Percentiles rank a stretch among this genome's conserved stretches.
phyloP scores from a whole-genome alignment of 2,888 invertebrate genomes.

The Erebia palarica region DNA sequence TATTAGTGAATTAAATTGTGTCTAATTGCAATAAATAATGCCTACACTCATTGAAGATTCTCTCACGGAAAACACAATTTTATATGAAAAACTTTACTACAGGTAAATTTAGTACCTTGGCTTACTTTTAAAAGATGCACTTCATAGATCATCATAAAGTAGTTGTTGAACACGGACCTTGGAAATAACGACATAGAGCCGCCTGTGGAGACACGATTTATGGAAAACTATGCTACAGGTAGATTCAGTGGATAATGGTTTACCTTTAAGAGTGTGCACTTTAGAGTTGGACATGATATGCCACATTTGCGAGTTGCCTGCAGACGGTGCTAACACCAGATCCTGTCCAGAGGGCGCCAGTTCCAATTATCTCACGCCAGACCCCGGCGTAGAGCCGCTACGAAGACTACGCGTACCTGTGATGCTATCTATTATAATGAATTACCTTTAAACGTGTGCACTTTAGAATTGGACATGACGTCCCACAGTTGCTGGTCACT shows the following conservation, averaged over 20 bases:
- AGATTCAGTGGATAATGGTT: not conserved
- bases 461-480: constrained; percentile 92
- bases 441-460: constrained; percentile 87
- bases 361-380: constrained; percentile 86
- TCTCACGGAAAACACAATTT: too few relatives aligned
- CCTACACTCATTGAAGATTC: too few relatives aligned
- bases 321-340: constrained; percentile 87
- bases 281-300: constrained; percentile 93
- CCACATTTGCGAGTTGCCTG: constrained; percentile 90
- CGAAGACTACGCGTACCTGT: constrained; percentile 84
- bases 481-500: constrained; percentile 92
- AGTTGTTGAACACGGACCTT: too few relatives aligned
- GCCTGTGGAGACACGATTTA: constrained; percentile 83
- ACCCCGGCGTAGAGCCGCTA: constrained; percentile 83
- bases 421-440: too few relatives aligned
- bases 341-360: constrained; percentile 92
- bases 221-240: constrained; percentile 41
- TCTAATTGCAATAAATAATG: too few relatives aligned
- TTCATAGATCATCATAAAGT: too few relatives aligned
- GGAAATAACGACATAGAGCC: constrained; percentile 78
- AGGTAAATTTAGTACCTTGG: too few relatives aligned
- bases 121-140: too few relatives aligned
- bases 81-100: too few relatives aligned
- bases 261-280: constrained; percentile 88
- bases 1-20: too few relatives aligned